Evolutionary conservation across 2,888 invertebrate species (phyloP), one percentile per base, ranked within the genome.

Genomic region (Spilarctia lutea): DNA sequence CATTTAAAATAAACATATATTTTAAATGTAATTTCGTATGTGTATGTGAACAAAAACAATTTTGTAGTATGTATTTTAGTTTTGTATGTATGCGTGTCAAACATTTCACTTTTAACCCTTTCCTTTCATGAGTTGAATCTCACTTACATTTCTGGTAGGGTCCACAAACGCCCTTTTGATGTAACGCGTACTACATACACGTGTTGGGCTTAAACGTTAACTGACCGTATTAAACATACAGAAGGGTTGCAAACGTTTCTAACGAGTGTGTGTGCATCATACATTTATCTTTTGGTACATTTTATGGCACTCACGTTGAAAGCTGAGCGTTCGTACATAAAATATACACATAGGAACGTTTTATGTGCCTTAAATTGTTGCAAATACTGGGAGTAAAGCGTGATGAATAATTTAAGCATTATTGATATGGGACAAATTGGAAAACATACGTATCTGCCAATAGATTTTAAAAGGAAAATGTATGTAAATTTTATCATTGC

Each of bases 251-350:
- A 52, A 73, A 70, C 69, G 68, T 68, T 77, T 52, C 77, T 82
- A 79, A 80, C 35, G 75, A 72, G 45, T 39, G 48, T 60, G 75
- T 75, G 75, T 75, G 68, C 65, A 63, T 65, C 74, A 76, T 73
- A 73, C 71, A 83, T 76, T 71, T 74, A 73, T 73, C 63, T 80
- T 80, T 75, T 35, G 74, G 73, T 72, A 73, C 30, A 72, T 75
- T 83, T 84, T 82, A 82, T 84, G 56, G 42, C 69, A 71, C 74
- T 72, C 66, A 74, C 63, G 67, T 56, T 30, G 70, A 71, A 66
- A 69, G 67, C 65, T 69, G 71, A 73, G 69, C 65, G 56, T 66
- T 33, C 27, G 69, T 39, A 24, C 6, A 68, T 73, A 73, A 73
- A 68, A 63, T 60, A 68, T 73, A 42, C 42, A 48, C 42, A 48